phyloP scores from a whole-genome alignment of 2,797 vertebrate species.

The Alca torda region DNA sequence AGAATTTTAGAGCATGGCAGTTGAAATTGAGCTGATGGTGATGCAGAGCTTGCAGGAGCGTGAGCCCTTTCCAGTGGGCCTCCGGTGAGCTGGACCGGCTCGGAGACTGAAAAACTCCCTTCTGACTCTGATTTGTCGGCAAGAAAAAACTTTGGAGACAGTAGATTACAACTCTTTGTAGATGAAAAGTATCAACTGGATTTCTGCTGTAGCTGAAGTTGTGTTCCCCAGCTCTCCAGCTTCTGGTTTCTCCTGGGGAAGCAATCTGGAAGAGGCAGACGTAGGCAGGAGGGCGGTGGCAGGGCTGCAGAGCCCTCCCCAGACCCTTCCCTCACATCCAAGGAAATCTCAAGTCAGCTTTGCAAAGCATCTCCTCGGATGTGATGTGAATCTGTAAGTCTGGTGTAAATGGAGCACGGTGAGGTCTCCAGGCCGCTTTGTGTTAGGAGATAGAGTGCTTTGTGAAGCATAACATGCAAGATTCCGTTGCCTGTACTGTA shows the following conservation, averaged over 20 bases:
- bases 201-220: background rate
- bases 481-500: background rate
- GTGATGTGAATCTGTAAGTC: background rate
- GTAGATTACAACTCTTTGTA: background rate
- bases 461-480: background rate
- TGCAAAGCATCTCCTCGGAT: background rate
- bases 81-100: background rate
- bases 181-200: background rate
- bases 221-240: background rate
- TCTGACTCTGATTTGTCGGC: background rate
- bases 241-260: background rate
- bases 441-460: background rate
- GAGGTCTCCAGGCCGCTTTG: background rate
- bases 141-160: background rate
- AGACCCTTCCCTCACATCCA: background rate
- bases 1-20: background rate
- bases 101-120: fast-evolving
- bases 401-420: background rate
- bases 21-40: background rate
- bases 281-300: background rate
- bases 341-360: background rate
- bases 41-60: background rate
- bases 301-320: background rate
- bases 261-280: background rate
- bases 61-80: background rate